Base-by-base conservation (phyloP, 1,140 invertebrate species). In the Pseudobourletiella spinata region DNA sequence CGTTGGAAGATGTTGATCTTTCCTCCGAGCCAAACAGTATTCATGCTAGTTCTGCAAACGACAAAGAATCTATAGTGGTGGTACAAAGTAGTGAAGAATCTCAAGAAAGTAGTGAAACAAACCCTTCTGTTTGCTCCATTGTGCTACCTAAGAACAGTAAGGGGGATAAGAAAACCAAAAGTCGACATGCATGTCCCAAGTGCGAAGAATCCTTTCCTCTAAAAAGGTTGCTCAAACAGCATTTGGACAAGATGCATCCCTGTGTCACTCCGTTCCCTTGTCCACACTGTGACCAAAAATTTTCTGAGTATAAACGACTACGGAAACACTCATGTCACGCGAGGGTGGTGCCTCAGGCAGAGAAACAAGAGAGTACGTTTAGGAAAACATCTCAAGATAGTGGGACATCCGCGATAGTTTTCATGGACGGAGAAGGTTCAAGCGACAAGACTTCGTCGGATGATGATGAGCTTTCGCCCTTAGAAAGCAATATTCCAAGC, bases 151-250 rank as follows among this genome's bases (percentile, higher is more conserved):
- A 26, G 8, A 16, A 22, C 15, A n/a, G 14, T 30, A 25, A 1
- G 1, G 24, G 1, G 6, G 29, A 3, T 1, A 57, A 39, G n/a
- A n/a, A 11, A n/a, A 11, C 32, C 8, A 39, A 39, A 39, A 39
- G 32, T 39, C 8, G 32, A 11, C 30, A 64, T 54, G 11, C 35
- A 4, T 64, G 63, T 52, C 63, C 62, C 18, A 16, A 24, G 0
- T 64, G 63, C 50, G 22, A 18, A 15, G 35, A 54, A 46, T 18
- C 26, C 3, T 62, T 66, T 42, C 55, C 50, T 28, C n/a, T 63
- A 3, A 66, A 66, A 28, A 52, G 52, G 28, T 22, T 58, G 26
- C 35, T 66, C 3, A 66, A 66, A 39, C 11, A 2, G 15, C 64
- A 66, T 42, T 35, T 66, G 26, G 59, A 62, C 2, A 29, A 61